A percentile compares a stretch with the other conserved stretches of the same genome.
Evolutionary conservation across 2,888 invertebrate genomes (phyloP).

Genomic region (Caenorhabditis sp.): DNA sequence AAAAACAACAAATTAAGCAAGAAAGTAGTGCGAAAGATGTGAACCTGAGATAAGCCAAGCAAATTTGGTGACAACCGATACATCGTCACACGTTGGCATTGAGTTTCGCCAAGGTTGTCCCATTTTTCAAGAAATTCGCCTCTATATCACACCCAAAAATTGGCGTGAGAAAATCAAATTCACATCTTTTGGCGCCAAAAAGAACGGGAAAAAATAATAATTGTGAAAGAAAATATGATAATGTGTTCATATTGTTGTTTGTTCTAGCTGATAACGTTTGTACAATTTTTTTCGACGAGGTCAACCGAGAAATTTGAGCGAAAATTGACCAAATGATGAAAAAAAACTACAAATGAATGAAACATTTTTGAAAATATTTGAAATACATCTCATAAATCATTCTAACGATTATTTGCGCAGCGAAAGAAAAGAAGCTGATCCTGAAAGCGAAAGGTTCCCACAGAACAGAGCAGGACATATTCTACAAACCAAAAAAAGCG

Average conservation of each 20-base stretch:
- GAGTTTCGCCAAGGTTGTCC: conserved; percentile 32
- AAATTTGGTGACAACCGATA: background rate
- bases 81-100: conserved; percentile 36
- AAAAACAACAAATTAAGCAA: background rate
- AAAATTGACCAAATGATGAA: too few relatives aligned
- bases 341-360: background rate
- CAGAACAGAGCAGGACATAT: background rate
- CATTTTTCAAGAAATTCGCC: background rate
- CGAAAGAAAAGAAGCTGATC: background rate
- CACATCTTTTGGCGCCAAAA: background rate
- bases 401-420: background rate
- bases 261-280: background rate
- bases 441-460: background rate
- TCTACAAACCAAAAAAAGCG: too few relatives aligned
- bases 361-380: background rate
- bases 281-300: background rate
- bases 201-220: background rate
- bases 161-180: background rate
- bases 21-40: conserved; percentile 8
- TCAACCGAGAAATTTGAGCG: background rate
- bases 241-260: background rate
- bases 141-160: conserved; percentile 2
- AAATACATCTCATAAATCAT: background rate
- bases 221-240: background rate
- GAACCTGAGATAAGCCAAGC: conserved; percentile 29